phyloP scores from a whole-genome alignment of 1,140 invertebrate species.

The Conopomorpha cramerella region DNA sequence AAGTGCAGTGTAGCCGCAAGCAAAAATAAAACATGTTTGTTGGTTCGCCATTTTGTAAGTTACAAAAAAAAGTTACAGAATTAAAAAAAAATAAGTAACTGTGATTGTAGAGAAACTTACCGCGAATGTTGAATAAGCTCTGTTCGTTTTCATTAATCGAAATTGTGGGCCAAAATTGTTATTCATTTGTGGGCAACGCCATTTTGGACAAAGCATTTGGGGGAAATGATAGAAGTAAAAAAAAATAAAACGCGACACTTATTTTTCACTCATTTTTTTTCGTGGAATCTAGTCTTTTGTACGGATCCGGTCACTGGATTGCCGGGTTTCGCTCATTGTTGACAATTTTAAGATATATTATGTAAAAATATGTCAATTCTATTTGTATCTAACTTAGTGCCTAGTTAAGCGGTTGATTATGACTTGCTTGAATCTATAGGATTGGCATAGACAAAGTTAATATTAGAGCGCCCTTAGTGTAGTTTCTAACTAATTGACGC shows the following conservation, averaged over 20 bases:
- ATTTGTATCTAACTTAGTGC: conserved; percentile 56
- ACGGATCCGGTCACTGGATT: too few species aligned
- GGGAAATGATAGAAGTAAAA: too few species aligned
- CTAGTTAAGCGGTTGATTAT: conserved; percentile 56
- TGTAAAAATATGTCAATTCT: conserved; percentile 59
- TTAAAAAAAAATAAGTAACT: conserved; percentile 40
- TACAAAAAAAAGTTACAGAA: conserved; percentile 36
- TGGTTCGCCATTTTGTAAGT: conserved; percentile 46
- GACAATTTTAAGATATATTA: conserved; percentile 53
- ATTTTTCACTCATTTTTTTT: too few species aligned
- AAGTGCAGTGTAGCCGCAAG: too few species aligned
- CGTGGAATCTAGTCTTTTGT: too few species aligned
- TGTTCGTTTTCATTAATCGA: conserved; percentile 39
- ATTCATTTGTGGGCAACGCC: too few species aligned
- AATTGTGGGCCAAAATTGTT: conserved; percentile 43
- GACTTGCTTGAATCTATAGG: too few species aligned
- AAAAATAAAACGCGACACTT: too few species aligned
- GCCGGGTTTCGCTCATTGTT: conserved; percentile 55
- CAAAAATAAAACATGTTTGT: too few species aligned
- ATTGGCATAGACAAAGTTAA: too few species aligned
- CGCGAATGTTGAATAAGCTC: too few species aligned
- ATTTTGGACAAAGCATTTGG: too few species aligned
- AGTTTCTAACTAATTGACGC: conserved; percentile 29
- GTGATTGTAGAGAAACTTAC: conserved; percentile 19
- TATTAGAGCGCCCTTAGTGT: conserved; percentile 27